Evolutionary conservation across 2,797 vertebrate genomes (phyloP).

Genomic region (Cryptoblepharus egeriae): DNA sequence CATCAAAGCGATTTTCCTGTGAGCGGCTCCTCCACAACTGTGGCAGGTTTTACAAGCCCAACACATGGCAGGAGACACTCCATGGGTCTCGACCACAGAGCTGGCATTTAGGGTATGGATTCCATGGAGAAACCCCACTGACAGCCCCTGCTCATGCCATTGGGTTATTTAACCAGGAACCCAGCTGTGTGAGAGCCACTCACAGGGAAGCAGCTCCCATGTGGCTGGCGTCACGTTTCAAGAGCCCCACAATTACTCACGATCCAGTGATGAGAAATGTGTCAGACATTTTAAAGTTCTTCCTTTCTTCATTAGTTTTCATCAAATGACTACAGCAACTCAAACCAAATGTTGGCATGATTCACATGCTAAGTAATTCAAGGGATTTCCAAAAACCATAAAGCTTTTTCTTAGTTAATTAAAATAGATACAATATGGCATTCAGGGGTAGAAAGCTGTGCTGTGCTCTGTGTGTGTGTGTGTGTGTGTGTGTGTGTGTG

Average conservation of each 20-base stretch:
- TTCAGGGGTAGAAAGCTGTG: neutral
- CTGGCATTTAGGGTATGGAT: neutral
- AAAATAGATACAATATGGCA: neutral
- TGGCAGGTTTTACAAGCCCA: neutral
- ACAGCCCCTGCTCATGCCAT: conserved; percentile 7
- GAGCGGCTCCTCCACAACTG: neutral
- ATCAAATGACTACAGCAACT: conserved; percentile 29
- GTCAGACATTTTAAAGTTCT: conserved; percentile 9
- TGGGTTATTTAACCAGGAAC: neutral
- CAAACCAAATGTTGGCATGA: conserved; percentile 4
- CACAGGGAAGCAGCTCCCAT: neutral
- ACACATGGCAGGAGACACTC: neutral
- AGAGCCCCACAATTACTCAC: conserved; percentile 6
- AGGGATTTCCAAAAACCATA: conserved; percentile 9
- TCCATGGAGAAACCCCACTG: neutral
- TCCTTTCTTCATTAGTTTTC: conserved; percentile 29
- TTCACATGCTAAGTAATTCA: conserved; percentile 23
- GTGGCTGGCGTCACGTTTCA: neutral
- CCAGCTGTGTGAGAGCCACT: neutral
- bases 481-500: no score
- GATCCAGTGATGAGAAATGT: conserved; percentile 24
- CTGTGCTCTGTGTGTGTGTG: neutral
- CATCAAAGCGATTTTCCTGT: neutral
- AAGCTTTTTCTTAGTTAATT: conserved; percentile 42
- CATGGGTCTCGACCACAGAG: neutral